A percentile compares a stretch with the other conserved stretches of the same genome.
Conservation (phyloP, 2,888 invertebrate species). For the Muschampia plurimacula region DNA sequence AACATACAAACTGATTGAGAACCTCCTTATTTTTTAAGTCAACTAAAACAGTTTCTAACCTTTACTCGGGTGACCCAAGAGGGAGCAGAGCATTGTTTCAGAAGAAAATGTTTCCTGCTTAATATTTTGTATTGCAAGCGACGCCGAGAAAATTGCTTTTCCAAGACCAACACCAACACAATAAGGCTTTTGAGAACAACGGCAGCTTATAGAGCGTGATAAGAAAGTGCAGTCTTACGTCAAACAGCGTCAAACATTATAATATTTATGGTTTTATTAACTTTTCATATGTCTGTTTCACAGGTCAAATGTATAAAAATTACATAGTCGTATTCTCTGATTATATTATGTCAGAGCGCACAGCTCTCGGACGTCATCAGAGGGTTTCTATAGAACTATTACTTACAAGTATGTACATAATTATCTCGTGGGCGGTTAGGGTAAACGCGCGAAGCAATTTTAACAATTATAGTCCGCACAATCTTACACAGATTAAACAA, state of each 20-base stretch:
- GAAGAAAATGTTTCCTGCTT: constrained; percentile 16
- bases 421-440: no score
- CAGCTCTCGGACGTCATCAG: no score
- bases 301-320: no score
- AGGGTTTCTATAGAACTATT: no score
- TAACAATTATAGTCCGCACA: no score
- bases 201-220: background rate
- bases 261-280: no score
- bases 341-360: no score
- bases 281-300: background rate
- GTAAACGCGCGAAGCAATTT: no score
- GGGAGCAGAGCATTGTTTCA: background rate
- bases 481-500: no score
- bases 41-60: background rate
- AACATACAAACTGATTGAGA: no score
- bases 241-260: background rate
- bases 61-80: background rate
- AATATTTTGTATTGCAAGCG: constrained; percentile 23
- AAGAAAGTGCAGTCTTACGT: constrained; percentile 10
- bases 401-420: no score
- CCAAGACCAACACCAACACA: constrained; percentile 29
- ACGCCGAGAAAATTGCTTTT: constrained; percentile 31
- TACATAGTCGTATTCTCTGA: no score
- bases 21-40: background rate
- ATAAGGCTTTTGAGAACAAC: constrained; percentile 15